Percentiles rank a stretch among this genome's conserved stretches.
Conservation (phyloP, 64 coral and sea anemone species). For the Actinia equina region DNA sequence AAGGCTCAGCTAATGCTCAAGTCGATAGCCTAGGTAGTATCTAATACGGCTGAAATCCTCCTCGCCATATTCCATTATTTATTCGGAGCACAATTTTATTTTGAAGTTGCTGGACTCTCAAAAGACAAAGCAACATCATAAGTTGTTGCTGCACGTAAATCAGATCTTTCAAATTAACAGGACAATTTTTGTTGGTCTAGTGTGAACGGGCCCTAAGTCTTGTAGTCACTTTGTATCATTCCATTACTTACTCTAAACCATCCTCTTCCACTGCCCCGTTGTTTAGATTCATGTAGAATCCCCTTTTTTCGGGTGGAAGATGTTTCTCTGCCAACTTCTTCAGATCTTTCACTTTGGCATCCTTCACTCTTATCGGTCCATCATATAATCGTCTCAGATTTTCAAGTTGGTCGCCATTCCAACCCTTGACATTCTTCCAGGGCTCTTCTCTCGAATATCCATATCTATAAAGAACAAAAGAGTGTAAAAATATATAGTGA, state of each 20-base stretch:
- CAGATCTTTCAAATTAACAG: constrained; percentile 8
- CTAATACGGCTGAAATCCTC: no score
- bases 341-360: background rate
- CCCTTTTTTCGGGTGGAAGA: background rate
- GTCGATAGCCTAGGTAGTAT: no score
- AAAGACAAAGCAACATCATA: no score
- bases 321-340: constrained; percentile 1
- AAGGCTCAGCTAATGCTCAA: no score
- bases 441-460: background rate
- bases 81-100: no score
- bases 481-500: no score
- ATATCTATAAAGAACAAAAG: background rate
- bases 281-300: constrained; percentile 19
- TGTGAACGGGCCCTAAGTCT: no score
- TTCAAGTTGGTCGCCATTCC: background rate
- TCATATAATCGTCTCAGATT: background rate
- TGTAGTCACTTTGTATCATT: background rate
- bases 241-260: no score
- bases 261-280: background rate
- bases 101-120: no score
- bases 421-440: constrained; percentile 22
- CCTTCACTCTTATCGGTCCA: background rate
- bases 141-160: no score
- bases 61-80: no score
- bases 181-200: no score